Evolutionary conservation across 2,797 vertebrate species (phyloP), one percentile per base, ranked within the genome.

Genomic region (Lindbergichthys nudifrons): DNA sequence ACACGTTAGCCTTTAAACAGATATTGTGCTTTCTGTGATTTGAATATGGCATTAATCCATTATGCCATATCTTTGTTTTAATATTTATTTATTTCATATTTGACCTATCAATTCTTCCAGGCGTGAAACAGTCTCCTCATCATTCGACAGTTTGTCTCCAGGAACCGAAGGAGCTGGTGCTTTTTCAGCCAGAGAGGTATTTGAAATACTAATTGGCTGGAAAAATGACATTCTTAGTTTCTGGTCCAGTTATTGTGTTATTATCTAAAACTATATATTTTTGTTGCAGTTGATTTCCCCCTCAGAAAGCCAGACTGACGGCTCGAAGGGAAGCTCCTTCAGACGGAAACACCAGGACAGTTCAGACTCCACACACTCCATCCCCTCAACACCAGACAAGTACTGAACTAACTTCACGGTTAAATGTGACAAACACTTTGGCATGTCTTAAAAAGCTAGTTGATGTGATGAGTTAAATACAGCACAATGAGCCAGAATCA

Each of bases 361-460:
- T 8, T 70, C 87, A 0, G 97, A 97, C 0, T 47, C 69, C 0
- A 32, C 79, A 81, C 82, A 90, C 0, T 80, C 88, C 23, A 86
- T 94, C 57, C 93, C 91, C 0, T 91, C 92, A 36, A 95, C 95
- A n/a, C 94, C 95, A 47, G 95, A 96, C 80, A 95, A 83, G 95
- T 96, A 91, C 65, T 10, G 1, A 46, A 26, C 48, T 19, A 14
- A n/a, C 32, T 9, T 36, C 8, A 36, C 32, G 36, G 32, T 7
- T 36, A 2, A 36, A 26, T 26, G 23, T 26, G 23, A 26, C 3
- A 11, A 19, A 2, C 2, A 21, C 26, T 18, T 61, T 23, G 16
- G 6, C 3, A 0, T 3, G 14, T 77, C 59, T 43, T 2, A 58
- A 52, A 5, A 26, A 26, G 43, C 21, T 11, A 67, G 4, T n/a